Evolutionary conservation across 2,797 vertebrate genomes (phyloP).

Genomic region (Propithecus deckenii): DNA sequence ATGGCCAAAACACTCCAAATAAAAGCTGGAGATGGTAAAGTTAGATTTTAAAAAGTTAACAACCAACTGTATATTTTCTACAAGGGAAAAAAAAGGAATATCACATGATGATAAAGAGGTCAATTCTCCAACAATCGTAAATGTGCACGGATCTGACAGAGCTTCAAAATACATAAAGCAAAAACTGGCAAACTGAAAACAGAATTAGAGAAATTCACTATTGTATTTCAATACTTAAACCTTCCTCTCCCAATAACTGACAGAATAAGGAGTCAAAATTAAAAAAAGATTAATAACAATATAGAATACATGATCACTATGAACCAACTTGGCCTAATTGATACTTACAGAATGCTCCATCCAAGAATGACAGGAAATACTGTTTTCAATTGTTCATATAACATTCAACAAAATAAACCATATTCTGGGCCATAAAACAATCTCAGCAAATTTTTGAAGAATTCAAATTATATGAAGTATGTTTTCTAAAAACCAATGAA

Average conservation of each 20-base stretch:
- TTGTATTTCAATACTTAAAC: neutral
- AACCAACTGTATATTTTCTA: neutral
- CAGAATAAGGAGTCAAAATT: neutral
- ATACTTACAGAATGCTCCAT: neutral
- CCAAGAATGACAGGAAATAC: neutral
- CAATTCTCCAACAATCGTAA: neutral
- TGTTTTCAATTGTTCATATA: neutral
- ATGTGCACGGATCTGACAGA: neutral
- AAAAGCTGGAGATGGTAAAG: neutral
- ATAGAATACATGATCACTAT: neutral
- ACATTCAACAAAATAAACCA: neutral
- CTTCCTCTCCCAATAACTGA: neutral
- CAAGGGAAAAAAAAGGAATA: neutral
- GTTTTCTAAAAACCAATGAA: neutral
- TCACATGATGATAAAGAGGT: neutral
- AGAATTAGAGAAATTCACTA: neutral
- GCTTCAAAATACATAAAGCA: constrained; percentile 1
- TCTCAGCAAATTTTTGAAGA: neutral
- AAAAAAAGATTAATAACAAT: neutral
- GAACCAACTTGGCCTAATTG: neutral
- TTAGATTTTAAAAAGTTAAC: neutral
- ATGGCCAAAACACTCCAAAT: neutral
- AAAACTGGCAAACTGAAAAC: constrained; percentile 1
- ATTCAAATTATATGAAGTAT: neutral
- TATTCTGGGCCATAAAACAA: neutral